A percentile compares a stretch with the other conserved stretches of the same genome.
phyloP scores from a whole-genome alignment of 2,888 invertebrate genomes.

The Abrostola triplasia region DNA sequence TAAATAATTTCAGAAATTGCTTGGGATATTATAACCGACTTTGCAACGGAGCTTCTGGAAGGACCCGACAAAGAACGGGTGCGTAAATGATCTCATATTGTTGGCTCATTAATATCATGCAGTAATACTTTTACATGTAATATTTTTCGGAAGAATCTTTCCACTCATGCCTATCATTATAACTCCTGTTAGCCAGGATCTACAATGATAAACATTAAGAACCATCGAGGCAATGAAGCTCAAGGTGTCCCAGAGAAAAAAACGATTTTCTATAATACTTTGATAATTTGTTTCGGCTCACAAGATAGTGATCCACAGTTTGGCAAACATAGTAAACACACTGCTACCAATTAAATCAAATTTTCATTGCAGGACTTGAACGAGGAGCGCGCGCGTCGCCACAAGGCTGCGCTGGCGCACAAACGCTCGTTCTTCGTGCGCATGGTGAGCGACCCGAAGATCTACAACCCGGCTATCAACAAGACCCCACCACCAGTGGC shows the following conservation, averaged over 20 bases:
- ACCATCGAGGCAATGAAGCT: too few species aligned
- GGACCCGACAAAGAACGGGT: slow-evolving; percentile 89
- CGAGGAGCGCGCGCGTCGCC: slow-evolving; percentile 92
- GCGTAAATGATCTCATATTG: slow-evolving; percentile 53
- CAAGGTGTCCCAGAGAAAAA: too few species aligned
- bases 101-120: background rate
- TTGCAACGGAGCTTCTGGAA: slow-evolving; percentile 94
- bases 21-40: slow-evolving; percentile 95
- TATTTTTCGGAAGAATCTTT: too few species aligned
- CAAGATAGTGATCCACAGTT: too few species aligned
- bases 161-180: too few species aligned
- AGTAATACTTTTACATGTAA: too few species aligned
- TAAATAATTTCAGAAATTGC: slow-evolving; percentile 90
- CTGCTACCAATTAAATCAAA: too few species aligned
- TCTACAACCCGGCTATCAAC: slow-evolving; percentile 97
- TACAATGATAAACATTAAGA: too few species aligned
- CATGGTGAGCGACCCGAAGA: slow-evolving; percentile 99
- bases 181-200: too few species aligned
- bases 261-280: too few species aligned
- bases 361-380: slow-evolving; percentile 89
- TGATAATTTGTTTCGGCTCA: background rate
- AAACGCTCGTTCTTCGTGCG: slow-evolving; percentile 98
- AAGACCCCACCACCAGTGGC: slow-evolving; percentile 91
- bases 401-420: slow-evolving; percentile 94
- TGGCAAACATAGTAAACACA: too few species aligned